These are phyloP conservation scores for Hetaerina americana DNA, from an alignment of 1,140 invertebrate genomes.

Conservation along the genomic window DNA sequence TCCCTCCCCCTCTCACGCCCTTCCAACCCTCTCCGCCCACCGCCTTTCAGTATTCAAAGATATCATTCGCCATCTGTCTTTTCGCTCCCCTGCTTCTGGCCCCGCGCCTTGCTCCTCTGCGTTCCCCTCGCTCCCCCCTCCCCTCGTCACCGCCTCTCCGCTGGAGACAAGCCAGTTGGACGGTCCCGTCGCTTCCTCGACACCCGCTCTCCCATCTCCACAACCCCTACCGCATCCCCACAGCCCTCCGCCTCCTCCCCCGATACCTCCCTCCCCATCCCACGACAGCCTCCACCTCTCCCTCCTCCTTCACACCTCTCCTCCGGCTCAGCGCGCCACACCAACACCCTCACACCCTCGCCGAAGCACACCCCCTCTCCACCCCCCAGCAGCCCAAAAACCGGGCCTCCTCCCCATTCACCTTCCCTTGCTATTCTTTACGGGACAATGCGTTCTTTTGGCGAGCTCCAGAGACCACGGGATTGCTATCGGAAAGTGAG, in stretches of 20 bases:
- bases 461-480: not conserved
- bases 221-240: not conserved
- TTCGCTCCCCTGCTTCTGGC: not conserved
- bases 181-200: no score
- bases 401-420: not conserved
- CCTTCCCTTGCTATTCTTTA: not conserved
- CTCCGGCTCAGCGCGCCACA: no score
- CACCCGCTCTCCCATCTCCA: not conserved
- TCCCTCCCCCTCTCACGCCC: no score
- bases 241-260: not conserved
- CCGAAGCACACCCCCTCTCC: no score
- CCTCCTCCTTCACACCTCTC: no score
- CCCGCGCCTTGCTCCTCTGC: no score
- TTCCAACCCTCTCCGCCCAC: no score
- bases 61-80: not conserved
- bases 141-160: no score
- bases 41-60: not conserved
- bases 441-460: not conserved
- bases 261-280: no score
- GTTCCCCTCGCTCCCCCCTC: no score
- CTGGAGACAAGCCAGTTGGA: not conserved
- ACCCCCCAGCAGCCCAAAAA: not conserved
- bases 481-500: not conserved
- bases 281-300: not conserved
- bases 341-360: no score